Evolutionary conservation across 2,888 invertebrate genomes (phyloP).

Genomic region (Stictocephala bisonia): DNA sequence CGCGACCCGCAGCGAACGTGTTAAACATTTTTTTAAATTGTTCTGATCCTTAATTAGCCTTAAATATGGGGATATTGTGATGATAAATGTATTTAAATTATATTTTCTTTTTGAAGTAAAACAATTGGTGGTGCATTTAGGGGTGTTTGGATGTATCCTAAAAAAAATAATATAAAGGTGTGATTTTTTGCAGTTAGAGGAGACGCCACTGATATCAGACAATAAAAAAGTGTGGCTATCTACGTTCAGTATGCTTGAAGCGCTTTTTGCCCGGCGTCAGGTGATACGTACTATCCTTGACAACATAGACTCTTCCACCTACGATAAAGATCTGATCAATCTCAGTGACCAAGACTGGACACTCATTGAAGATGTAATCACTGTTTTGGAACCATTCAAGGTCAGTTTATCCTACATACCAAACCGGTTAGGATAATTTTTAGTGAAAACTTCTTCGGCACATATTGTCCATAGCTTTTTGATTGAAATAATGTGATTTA

Average conservation of each 20-base stretch:
- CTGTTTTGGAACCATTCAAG: conserved; percentile 66
- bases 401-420: conserved; percentile 53
- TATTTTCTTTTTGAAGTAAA: no score
- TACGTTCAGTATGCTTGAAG: conserved; percentile 66
- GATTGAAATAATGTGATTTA: no score
- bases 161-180: background rate
- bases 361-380: conserved; percentile 65
- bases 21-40: no score
- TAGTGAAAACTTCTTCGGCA: no score
- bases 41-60: no score
- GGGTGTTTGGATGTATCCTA: no score
- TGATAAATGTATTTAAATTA: no score
- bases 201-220: conserved; percentile 54
- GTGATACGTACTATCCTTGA: conserved; percentile 63
- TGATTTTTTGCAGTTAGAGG: conserved; percentile 54
- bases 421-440: no score
- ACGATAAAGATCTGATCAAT: conserved; percentile 62
- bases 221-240: conserved; percentile 65
- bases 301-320: conserved; percentile 60
- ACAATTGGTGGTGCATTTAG: no score
- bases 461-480: no score
- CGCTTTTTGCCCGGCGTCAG: conserved; percentile 63
- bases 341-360: conserved; percentile 65
- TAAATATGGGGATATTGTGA: no score
- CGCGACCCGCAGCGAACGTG: no score